Evolutionary conservation across 2,888 invertebrate species (phyloP), one percentile per base, ranked within the genome.

Genomic region (Achlya flavicornis): DNA sequence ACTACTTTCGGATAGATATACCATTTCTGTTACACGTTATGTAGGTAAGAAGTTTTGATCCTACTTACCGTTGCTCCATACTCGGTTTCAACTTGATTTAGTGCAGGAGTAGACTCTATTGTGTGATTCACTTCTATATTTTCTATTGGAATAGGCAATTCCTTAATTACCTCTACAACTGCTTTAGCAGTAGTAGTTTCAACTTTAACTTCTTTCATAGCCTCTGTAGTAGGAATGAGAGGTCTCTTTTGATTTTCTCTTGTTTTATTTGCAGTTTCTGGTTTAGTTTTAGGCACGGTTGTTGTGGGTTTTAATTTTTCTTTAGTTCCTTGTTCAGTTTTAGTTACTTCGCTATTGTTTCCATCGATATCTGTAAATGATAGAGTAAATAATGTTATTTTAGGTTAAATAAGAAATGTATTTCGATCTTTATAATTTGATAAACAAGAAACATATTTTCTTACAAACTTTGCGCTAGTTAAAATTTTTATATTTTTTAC

Each of bases 311-410:
- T 64, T 33, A 57, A 61, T 65, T 60, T 65, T 64, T 38, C 61
- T 62, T 66, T 65, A 46, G 62, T 65, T 10, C 63, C 65, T n/a
- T 57, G 66, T 60, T 68, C 72, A 16, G 67, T 73, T 16, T 68
- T 65, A 12, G 61, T 66, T 64, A 68, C 72, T 57, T 81, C 79
- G 61, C 80, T 87, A 41, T 74, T 84, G n/a, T 86, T 89, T 0
- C 87, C 89, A 19, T 91, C 90, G 48, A 92, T 84, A 77, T 91
- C 92, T 91, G 84, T 14, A 84, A 86, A n/a, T 26, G 26, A 26
- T 6, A 35, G 4, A n/a, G n/a, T 32, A 43, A n/a, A 33, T 11
- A 16, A 11, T 59, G 12, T 48, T 14, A 14, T 26, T 38, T 48
- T 46, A 0, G 48, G 16, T 48, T 7, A 1, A 16, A 7, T 48